phyloP scores from a whole-genome alignment of 2,888 invertebrate genomes.

The Pasiphila rectangulata region DNA sequence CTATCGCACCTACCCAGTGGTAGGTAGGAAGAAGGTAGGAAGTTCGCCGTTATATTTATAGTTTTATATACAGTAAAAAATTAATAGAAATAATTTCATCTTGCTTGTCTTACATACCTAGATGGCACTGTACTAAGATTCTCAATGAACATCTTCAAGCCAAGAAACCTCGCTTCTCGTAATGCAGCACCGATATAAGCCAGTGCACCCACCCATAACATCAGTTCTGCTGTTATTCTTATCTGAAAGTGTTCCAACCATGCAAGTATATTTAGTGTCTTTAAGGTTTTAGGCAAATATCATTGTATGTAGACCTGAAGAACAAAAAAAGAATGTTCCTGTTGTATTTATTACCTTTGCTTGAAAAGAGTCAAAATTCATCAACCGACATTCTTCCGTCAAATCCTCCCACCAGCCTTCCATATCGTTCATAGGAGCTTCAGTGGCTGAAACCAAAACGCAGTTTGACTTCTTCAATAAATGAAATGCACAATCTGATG shows the following conservation, averaged over 20 bases:
- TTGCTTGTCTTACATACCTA: conserved; percentile 43
- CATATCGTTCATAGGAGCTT: conserved; percentile 62
- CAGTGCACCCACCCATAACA: conserved; percentile 90
- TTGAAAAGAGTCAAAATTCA: conserved; percentile 82
- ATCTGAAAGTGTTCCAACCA: conserved; percentile 73
- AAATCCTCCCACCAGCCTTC: conserved; percentile 87
- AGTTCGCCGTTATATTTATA: too few species aligned
- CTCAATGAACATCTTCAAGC: conserved; percentile 95
- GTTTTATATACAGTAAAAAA: neutral
- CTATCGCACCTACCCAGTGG: too few species aligned
- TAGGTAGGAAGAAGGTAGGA: too few species aligned
- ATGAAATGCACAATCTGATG: too few species aligned
- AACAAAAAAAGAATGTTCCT: too few species aligned
- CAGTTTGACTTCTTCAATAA: too few species aligned
- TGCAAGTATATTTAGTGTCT: too few species aligned
- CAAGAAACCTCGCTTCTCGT: conserved; percentile 94
- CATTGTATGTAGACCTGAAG: too few species aligned
- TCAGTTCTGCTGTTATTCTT: conserved; percentile 88
- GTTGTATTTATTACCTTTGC: conserved; percentile 81
- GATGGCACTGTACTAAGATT: conserved; percentile 88
- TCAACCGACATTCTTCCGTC: conserved; percentile 85
- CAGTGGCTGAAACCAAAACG: conserved; percentile 43
- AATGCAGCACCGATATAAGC: conserved; percentile 91
- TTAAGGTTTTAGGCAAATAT: too few species aligned
- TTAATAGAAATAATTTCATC: neutral